Base-by-base conservation (phyloP, 2,888 invertebrate species). In the Dascillus cervinus region DNA sequence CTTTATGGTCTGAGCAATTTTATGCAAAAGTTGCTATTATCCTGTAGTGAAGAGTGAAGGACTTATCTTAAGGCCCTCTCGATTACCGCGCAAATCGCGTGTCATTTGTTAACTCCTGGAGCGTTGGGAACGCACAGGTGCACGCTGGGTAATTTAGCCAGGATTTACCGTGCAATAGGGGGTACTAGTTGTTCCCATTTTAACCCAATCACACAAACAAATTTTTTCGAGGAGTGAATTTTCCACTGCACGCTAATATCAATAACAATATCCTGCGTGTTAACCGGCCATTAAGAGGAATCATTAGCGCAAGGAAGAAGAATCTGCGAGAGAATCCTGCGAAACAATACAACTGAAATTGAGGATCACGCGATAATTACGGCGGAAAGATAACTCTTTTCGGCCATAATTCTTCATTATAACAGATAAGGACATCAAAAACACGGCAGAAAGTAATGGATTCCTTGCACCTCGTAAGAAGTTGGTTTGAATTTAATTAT, bases 81-180 rank as follows among this genome's bases (percentile, higher is more conserved):
- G 56, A 60, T 61, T 61, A 60, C 55, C 45, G 54, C 49, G 51
- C 51, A 60, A 60, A 60, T 60, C 61, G 61, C 56, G 55, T 58
- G 59, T 60, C 61, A 61, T 61, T 61, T 60, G 59, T 61, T 58
- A 56, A 55, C 55, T 55, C 52, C 52, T 46, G 47, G 48, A 53
- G 53, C 53, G 55, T 40, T 49, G 54, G 51, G 58, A 57, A 55
- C 52, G 53, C 52, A 53, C 60, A 60, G 60, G 60, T 60, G 58
- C 52, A 53, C 46, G 43, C 40, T 45, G 50, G 55, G 53, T 56
- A 57, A 60, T 58, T 60, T 60, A 53, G 56, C 50, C 52, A 53
- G 58, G 58, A 60, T 60, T 60, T 60, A 58, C 50, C 50, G 44
- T 46, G n/a, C n/a, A 24, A 17, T 11, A 8, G 22, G 10, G 15